phyloP scores from a whole-genome alignment of 2,888 invertebrate species.

The Sycophila texana region DNA sequence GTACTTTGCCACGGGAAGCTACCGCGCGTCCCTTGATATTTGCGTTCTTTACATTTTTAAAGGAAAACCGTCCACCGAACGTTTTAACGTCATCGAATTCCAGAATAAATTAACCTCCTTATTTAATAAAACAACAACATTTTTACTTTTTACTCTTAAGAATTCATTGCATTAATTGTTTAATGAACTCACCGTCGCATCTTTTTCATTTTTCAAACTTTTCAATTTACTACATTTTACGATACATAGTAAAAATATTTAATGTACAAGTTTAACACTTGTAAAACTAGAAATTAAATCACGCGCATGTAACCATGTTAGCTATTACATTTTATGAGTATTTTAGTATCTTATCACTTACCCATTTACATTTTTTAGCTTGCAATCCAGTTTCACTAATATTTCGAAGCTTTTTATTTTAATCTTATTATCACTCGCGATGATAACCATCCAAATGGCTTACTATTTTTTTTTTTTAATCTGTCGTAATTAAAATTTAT shows the following conservation, averaged over 20 bases:
- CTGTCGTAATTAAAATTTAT: too few relatives aligned
- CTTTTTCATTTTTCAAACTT: too few relatives aligned
- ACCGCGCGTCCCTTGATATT: slow-evolving; percentile 44
- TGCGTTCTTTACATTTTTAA: slow-evolving; percentile 46
- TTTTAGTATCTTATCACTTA: slow-evolving; percentile 6
- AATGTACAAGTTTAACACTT: too few relatives aligned
- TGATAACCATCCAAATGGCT: too few relatives aligned
- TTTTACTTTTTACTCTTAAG: background rate
- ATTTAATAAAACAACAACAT: too few relatives aligned
- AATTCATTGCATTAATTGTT: background rate
- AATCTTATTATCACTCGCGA: too few relatives aligned
- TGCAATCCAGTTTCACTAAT: too few relatives aligned
- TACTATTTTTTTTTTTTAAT: too few relatives aligned
- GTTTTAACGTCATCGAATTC: slow-evolving; percentile 24
- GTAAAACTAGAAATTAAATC: slow-evolving; percentile 10
- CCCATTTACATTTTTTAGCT: slow-evolving; percentile 5
- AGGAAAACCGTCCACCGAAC: slow-evolving; percentile 29
- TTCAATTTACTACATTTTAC: background rate
- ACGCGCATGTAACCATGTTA: background rate
- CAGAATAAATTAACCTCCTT: slow-evolving; percentile 29
- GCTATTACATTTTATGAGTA: slow-evolving; percentile 1
- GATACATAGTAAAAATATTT: slow-evolving; percentile 13
- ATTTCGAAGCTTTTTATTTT: too few relatives aligned
- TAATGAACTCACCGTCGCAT: too few relatives aligned
- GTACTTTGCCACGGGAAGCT: slow-evolving; percentile 26